phyloP scores from a whole-genome alignment of 2,797 vertebrate species.

The Nasua narica region DNA sequence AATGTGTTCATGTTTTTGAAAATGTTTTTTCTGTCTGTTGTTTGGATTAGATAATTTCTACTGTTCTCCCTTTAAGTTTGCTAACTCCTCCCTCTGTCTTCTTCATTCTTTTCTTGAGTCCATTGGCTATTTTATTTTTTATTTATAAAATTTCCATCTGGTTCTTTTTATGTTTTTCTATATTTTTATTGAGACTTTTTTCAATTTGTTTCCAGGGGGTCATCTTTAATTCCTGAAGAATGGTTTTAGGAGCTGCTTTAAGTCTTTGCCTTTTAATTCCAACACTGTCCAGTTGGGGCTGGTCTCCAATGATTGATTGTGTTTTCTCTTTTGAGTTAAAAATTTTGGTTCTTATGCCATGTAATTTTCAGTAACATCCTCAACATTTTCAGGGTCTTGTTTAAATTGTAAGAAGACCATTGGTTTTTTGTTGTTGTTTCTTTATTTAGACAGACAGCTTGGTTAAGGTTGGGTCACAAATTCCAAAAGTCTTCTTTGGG shows the following conservation, averaged over 20 bases:
- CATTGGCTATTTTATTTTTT: background rate
- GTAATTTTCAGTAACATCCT: background rate
- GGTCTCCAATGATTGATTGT: background rate
- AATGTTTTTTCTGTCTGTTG: background rate
- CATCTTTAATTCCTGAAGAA: background rate
- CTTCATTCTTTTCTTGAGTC: background rate
- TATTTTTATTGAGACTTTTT: background rate
- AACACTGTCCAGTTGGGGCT: background rate
- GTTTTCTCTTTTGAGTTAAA: background rate
- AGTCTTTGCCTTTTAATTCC: background rate
- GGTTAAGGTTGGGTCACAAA: background rate
- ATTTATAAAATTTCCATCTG: background rate
- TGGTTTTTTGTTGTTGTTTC: background rate
- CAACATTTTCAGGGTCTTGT: conserved; percentile 12
- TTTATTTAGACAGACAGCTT: background rate
- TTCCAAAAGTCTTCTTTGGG: background rate
- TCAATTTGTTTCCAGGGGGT: background rate
- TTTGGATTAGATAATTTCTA: background rate
- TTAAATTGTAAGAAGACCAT: background rate
- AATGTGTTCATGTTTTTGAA: background rate
- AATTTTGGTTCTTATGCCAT: background rate
- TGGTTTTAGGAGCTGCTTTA: background rate
- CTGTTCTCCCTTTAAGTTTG: background rate
- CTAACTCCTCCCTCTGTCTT: background rate
- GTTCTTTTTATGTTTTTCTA: background rate